phyloP scores from a whole-genome alignment of 2,797 vertebrate genomes.

The Muraenolepis orangiensis region DNA sequence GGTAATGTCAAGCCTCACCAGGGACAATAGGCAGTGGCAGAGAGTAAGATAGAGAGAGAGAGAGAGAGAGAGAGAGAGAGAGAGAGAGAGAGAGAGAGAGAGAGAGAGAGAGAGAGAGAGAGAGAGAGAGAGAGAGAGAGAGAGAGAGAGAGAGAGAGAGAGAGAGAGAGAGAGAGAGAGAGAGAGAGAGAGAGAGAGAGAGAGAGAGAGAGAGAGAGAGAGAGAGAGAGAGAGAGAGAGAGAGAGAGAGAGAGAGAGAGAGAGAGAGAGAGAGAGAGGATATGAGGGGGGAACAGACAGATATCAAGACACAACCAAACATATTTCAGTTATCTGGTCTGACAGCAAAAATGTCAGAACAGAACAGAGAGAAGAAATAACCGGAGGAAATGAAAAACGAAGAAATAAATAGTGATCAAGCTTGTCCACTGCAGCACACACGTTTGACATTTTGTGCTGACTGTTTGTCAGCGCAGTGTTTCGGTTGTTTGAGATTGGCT shows the following conservation, averaged over 20 bases:
- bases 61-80: conserved; percentile 5
- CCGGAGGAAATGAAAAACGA: background rate
- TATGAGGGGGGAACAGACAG: background rate
- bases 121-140: background rate
- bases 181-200: conserved; percentile 7
- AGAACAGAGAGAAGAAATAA: background rate
- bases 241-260: background rate
- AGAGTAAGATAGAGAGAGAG: conserved; percentile 16
- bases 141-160: background rate
- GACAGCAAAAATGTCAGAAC: background rate
- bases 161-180: conserved; percentile 11
- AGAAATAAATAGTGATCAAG: background rate
- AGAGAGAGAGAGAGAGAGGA: background rate
- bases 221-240: background rate
- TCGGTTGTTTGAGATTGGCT: background rate
- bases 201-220: conserved; percentile 7
- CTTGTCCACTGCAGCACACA: background rate
- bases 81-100: conserved; percentile 1
- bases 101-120: background rate
- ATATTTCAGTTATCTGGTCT: background rate
- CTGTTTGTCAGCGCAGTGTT: background rate
- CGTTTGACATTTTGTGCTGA: background rate
- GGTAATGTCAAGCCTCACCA: conserved; percentile 58
- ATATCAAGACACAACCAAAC: background rate
- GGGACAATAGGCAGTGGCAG: conserved; percentile 26